Evolutionary conservation across 2,888 invertebrate species (phyloP).

Genomic region (Tyria jacobaeae): DNA sequence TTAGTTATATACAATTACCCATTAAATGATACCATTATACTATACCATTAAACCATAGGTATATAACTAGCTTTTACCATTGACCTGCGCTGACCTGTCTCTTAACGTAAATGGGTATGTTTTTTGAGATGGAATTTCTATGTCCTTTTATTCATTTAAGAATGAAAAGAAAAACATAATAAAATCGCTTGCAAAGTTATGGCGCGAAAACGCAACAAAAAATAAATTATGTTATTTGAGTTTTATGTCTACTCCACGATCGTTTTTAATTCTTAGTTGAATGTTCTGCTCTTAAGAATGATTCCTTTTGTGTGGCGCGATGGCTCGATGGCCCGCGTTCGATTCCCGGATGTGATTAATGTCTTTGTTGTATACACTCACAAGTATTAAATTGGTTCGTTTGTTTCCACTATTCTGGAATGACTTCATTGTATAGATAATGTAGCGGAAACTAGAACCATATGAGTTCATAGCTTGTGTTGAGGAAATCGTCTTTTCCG

Average conservation of each 20-base stretch:
- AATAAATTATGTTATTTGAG: no score
- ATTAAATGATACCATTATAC: no score
- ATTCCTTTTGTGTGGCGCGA: constrained; percentile 19
- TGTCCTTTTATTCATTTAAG: no score
- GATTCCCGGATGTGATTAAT: constrained; percentile 44
- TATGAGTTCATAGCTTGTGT: neutral
- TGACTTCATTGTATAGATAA: constrained; percentile 19
- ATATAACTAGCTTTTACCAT: no score
- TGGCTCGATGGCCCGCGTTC: constrained; percentile 28
- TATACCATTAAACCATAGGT: no score
- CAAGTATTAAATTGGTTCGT: constrained; percentile 12
- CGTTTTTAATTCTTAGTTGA: constrained; percentile 16
- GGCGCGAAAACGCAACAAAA: no score
- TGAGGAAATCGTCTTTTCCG: neutral
- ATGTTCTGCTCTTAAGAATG: constrained; percentile 16
- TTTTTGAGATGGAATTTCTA: no score
- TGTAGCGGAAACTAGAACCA: neutral
- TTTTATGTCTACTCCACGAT: neutral
- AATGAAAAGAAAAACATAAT: no score
- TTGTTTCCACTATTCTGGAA: constrained; percentile 14
- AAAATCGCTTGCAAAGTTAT: no score
- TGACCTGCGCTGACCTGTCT: no score
- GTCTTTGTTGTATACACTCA: constrained; percentile 29
- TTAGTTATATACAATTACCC: no score
- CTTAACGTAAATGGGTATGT: no score